Evolutionary conservation across 2,888 invertebrate species (phyloP), one percentile per base, ranked within the genome.

Genomic region (Phlogophora meticulosa): DNA sequence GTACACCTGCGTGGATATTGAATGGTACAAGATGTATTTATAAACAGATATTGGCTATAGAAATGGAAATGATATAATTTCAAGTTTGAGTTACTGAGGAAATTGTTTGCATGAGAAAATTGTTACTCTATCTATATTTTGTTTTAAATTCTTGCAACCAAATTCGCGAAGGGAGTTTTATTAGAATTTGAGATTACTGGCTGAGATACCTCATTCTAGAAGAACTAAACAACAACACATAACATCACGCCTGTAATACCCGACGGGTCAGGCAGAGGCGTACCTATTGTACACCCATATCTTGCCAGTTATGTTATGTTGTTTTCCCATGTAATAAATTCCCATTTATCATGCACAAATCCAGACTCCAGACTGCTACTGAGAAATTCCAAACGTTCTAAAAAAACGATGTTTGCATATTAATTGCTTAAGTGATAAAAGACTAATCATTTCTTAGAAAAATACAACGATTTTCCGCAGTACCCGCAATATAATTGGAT

Each of bases 1-100:
- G 62, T 78, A 78, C 81, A 78, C 79, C 79, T 75, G 74, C 75
- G 55, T 56, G 62, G 59, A 58, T 71, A 70, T 52, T 69, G 45
- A 62, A 38, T 49, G 34, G 43, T 52, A 62, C 38, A 51, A 17
- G 36, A 45, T 55, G 17, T 56, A 60, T 48, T 52, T 40, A 2
- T 28, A 34, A 49, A 65, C 7, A 46, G 60, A 73, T 59, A 67
- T 59, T 62, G 4, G 5, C n/a, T 62, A 2, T 43, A 24, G 20
- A 48, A 20, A 74, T 45, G 32, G 11, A n/a, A 42, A 49, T 55
- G 22, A 20, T 45, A 51, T 40, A 15, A 42, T 17, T 17, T 32
- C 15, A 32, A 51, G 17, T 24, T 4, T 20, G 20, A 7, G 13
- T 3, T 36, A 3, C 11, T n/a, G 20, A 28, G 4, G 7, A 28